phyloP scores from a whole-genome alignment of 1,140 invertebrate genomes.

The Drosophila kanapiae region DNA sequence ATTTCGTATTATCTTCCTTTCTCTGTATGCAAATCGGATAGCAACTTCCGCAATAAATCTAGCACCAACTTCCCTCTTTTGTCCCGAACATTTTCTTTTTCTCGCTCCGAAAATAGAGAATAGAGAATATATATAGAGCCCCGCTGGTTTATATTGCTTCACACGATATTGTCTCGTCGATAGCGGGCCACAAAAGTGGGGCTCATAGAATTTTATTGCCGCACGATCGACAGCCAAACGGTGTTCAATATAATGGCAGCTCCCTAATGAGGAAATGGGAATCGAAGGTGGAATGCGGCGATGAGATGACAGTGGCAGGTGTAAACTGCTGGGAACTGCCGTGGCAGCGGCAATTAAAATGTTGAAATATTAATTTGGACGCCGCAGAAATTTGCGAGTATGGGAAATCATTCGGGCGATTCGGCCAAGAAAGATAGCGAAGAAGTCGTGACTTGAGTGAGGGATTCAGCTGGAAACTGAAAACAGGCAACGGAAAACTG shows the following conservation, averaged over 20 bases:
- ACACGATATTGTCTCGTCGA: slow-evolving; percentile 75
- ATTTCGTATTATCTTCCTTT: neutral
- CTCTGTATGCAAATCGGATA: slow-evolving; percentile 43
- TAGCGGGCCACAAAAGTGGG: slow-evolving; percentile 54
- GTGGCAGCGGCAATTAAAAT: slow-evolving; percentile 51
- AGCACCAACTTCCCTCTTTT: slow-evolving; percentile 9
- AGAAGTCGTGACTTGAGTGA: slow-evolving; percentile 49
- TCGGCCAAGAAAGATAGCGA: slow-evolving; percentile 41
- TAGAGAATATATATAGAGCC: slow-evolving; percentile 4
- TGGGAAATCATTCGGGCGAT: slow-evolving; percentile 41
- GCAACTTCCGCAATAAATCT: slow-evolving; percentile 54
- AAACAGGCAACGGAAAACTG: neutral
- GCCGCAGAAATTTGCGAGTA: slow-evolving; percentile 30
- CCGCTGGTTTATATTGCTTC: slow-evolving; percentile 59
- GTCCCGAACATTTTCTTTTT: slow-evolving; percentile 13
- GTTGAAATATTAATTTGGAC: slow-evolving; percentile 60
- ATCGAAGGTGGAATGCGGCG: slow-evolving; percentile 13
- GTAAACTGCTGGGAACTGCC: slow-evolving; percentile 48
- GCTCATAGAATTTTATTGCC: slow-evolving; percentile 81
- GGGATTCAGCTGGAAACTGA: slow-evolving; percentile 30
- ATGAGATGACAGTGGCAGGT: slow-evolving; percentile 52
- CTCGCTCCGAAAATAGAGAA: neutral
- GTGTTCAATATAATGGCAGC: slow-evolving; percentile 76
- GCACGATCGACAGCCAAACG: slow-evolving; percentile 72
- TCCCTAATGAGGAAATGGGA: slow-evolving; percentile 44